These are phyloP conservation scores for Hypomecis atomaria DNA, from an alignment of 2,888 invertebrate genomes.

Conservation along the genomic window DNA sequence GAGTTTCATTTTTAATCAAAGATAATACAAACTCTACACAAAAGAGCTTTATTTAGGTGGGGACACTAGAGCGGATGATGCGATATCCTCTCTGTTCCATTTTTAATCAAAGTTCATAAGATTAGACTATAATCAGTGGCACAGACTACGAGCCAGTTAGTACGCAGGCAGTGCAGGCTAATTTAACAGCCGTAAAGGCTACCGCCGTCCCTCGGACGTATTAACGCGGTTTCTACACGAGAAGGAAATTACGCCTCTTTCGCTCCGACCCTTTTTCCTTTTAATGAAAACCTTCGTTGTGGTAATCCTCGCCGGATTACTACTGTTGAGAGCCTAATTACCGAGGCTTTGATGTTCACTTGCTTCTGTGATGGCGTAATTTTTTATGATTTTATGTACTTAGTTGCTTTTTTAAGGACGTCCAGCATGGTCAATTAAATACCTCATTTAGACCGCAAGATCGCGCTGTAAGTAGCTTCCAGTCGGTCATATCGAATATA, in stretches of 20 bases:
- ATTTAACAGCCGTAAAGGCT: slow-evolving; percentile 64
- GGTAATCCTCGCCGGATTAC: slow-evolving; percentile 53
- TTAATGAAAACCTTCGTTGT: slow-evolving; percentile 66
- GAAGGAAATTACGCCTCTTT: slow-evolving; percentile 68
- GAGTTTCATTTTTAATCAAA: too few relatives aligned
- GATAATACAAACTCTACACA: too few relatives aligned
- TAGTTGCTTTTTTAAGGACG: background rate
- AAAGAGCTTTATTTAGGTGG: too few relatives aligned
- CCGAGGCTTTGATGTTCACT: slow-evolving; percentile 42
- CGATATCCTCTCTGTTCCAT: background rate
- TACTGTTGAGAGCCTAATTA: slow-evolving; percentile 52
- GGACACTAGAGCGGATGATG: background rate
- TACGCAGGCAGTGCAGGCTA: slow-evolving; percentile 46
- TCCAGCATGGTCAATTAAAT: too few relatives aligned
- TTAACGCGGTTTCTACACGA: slow-evolving; percentile 67
- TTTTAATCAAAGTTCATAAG: background rate
- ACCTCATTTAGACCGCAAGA: too few relatives aligned
- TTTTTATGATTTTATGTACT: slow-evolving; percentile 9
- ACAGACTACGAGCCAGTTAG: slow-evolving; percentile 19
- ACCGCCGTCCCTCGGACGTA: slow-evolving; percentile 61
- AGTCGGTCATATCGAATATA: too few relatives aligned
- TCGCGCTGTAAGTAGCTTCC: too few relatives aligned
- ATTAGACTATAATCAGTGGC: slow-evolving; percentile 6
- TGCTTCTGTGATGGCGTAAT: slow-evolving; percentile 9
- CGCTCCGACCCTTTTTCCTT: slow-evolving; percentile 59